Evolutionary conservation across 1,140 invertebrate genomes (phyloP).

Genomic region (Orussus abietinus): DNA sequence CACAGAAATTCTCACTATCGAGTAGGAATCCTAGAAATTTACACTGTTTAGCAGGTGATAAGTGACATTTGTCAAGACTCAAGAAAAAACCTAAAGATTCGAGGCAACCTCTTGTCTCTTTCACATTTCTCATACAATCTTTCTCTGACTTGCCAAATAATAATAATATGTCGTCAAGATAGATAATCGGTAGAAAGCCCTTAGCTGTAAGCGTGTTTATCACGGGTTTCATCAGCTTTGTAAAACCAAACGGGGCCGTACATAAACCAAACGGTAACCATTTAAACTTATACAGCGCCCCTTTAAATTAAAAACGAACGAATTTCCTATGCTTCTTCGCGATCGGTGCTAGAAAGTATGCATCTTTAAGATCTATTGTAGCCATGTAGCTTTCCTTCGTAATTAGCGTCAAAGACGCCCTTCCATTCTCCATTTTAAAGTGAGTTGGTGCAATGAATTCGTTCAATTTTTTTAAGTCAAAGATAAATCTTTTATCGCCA

Average conservation of each 20-base stretch:
- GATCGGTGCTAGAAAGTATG: slow-evolving; percentile 20
- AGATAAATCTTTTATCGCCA: slow-evolving; percentile 20
- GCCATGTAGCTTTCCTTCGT: slow-evolving; percentile 13
- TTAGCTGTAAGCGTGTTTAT: slow-evolving; percentile 7
- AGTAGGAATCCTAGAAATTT: slow-evolving; percentile 15
- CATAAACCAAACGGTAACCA: slow-evolving; percentile 14
- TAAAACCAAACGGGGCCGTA: slow-evolving; percentile 10
- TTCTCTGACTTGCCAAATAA: slow-evolving; percentile 7
- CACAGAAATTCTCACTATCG: slow-evolving; percentile 2
- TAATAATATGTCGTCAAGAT: slow-evolving; percentile 15
- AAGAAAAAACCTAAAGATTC: slow-evolving; percentile 15
- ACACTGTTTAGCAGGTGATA: slow-evolving; percentile 6
- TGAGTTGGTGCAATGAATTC: slow-evolving; percentile 16
- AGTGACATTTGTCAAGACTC: slow-evolving; percentile 12
- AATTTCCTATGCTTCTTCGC: slow-evolving; percentile 18
- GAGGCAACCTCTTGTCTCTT: slow-evolving; percentile 9
- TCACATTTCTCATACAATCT: slow-evolving; percentile 9
- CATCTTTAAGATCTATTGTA: slow-evolving; percentile 19
- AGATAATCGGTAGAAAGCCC: slow-evolving; percentile 12
- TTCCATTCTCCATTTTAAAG: slow-evolving; percentile 27
- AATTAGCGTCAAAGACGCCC: slow-evolving; percentile 18
- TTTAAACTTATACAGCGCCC: slow-evolving; percentile 16
- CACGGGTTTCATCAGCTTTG: slow-evolving; percentile 25
- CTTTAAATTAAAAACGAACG: slow-evolving; percentile 19
- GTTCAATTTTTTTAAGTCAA: slow-evolving; percentile 28